Evolutionary conservation across 2,797 vertebrate genomes (phyloP), one percentile per base, ranked within the genome.

Genomic region (Anniella stebbinsi): DNA sequence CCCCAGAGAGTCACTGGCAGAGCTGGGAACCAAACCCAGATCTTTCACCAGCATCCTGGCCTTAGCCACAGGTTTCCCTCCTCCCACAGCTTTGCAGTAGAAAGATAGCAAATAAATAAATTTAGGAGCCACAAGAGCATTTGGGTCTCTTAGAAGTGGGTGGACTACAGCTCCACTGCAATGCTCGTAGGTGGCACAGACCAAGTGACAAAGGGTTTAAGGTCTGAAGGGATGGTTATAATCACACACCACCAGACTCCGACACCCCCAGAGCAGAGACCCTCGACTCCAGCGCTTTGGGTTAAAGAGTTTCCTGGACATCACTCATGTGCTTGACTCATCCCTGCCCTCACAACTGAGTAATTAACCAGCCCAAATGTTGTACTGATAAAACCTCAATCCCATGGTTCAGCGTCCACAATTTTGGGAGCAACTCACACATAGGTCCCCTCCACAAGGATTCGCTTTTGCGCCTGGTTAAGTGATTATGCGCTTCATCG

Each of bases 311-410:
- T 90, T 90, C 72, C 89, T 78, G 89, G 77, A 87, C 86, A 30
- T 90, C 72, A 70, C 80, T 77, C 51, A 76, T 90, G 80, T 51
- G 80, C 15, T 78, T 90, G 89, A 87, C 85, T 90, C 89, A 90
- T 87, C 72, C 36, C 48, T 83, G 89, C 48, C 60, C 84, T 87
- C 7, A 12, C 80, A 90, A 45, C 60, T 57, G 85, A 87, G 89
- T 77, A 87, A 90, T 87, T 87, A 87, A 87, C 25, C 80, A 77
- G 60, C 80, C 72, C 86, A 77, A 87, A 54, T 28, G 80, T 48
- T 70, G n/a, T 67, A 60, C n/a, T 77, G 36, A 90, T 90, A 87
- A 90, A 90, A 90, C 89, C 89, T 90, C 89, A 90, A 41, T 87
- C 86, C 72, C 89, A 90, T 60, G 30, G 72, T 77, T 21, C 25